Base-by-base conservation (phyloP, 2,113 vertebrate species). In the Zosterops hypoxanthus region DNA sequence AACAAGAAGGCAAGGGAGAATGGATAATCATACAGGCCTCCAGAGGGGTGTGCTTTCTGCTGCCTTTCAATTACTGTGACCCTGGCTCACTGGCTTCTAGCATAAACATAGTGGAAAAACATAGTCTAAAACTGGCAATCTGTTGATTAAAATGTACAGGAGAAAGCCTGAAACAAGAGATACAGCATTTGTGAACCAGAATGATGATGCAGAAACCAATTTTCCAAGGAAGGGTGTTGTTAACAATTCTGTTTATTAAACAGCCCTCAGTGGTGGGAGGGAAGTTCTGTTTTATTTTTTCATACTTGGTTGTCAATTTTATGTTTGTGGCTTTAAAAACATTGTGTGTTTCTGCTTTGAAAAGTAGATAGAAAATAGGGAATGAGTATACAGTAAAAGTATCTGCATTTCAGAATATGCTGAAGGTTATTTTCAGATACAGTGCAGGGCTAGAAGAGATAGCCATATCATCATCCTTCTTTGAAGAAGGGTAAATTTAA, bases 251-350 rank as follows among this genome's bases (percentile, higher is more conserved):
- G 34, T 68, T 91, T 87, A 87, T 89, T 78, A 84, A 79, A 79
- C 63, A 93, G 31, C 59, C 61, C n/a, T 52, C 41, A 53, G 31
- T 59, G 42, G 82, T 94, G 63, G 82, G 78, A 91, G 61, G 34
- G 50, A 90, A 76, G 46, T 60, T 91, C 75, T 91, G 47, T 75
- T 82, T 93, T 33, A 56, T 19, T 92, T 89, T 91, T 76, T 82
- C 15, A 2, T 90, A 16, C 25, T 53, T 1, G 1, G 15, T 69
- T 86, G 36, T 86, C 71, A 73, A 5, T 86, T 69, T 72, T 65
- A 47, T 89, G 24, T 80, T 70, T 66, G n/a, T 18, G 15, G 34
- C 46, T 91, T 94, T 71, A 60, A 79, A 93, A 92, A 50, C 6
- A 46, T 72, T 59, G 14, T 81, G 76, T 92, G 19, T 64, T 94